Conservation (phyloP, 2,888 invertebrate species). For the Eugnorisma glareosa region DNA sequence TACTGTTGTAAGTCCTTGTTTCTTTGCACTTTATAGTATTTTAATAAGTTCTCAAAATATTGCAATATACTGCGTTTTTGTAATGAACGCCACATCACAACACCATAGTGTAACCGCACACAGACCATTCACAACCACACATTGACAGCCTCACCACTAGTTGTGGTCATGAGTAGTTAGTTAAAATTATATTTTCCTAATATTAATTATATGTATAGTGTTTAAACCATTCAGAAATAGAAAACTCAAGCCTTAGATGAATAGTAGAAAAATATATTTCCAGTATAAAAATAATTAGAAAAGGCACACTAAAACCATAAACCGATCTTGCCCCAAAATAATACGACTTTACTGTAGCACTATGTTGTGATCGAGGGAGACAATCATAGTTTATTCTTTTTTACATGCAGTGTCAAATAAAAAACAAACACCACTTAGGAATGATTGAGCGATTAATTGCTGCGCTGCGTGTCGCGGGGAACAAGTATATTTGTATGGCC, state of each 20-base stretch:
- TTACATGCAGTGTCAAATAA: neutral
- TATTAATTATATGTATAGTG: constrained; percentile 5
- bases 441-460: neutral
- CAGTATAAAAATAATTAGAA: neutral
- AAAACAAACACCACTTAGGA: neutral
- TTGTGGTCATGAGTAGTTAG: neutral
- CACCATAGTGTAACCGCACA: constrained; percentile 10
- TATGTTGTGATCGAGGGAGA: neutral
- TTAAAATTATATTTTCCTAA: neutral
- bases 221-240: constrained; percentile 6
- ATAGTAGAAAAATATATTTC: neutral
- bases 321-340: constrained; percentile 50
- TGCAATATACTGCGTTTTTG: neutral
- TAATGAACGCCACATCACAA: constrained; percentile 8
- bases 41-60: constrained; percentile 31
- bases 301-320: neutral
- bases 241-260: neutral
- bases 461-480: neutral
- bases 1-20: constrained; percentile 60
- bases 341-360: neutral
- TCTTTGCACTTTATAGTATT: constrained; percentile 37
- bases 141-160: neutral
- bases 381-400: neutral
- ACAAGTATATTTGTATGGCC: neutral
- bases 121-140: neutral